Evolutionary conservation across 2,113 vertebrate genomes (phyloP), one percentile per base, ranked within the genome.

Genomic region (Mellivora capensis): DNA sequence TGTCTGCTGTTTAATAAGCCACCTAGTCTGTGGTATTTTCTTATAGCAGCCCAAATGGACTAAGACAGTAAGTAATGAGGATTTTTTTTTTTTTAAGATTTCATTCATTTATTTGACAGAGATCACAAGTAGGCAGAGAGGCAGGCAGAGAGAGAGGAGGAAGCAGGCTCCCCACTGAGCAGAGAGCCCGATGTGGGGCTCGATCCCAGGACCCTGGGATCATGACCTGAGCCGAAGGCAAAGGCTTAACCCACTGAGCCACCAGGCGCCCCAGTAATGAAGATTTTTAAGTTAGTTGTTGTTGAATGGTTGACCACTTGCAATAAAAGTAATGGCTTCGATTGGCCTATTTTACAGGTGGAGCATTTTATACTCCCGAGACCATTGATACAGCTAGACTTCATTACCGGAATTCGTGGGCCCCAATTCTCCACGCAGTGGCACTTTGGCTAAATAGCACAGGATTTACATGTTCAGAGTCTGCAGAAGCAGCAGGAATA

Each of bases 311-410:
- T 84, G 61, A 83, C 34, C 69, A 86, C 11, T 18, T 91, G 17
- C 39, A 89, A 74, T 76, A 49, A 71, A 94, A 72, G 31, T 74
- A 49, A 91, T 79, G 27, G 47, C 87, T 90, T 72, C 94, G 20
- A 94, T 97, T 97, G 21, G 47, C 96, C 94, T 81, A 72, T 95
- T 96, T 98, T 79, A 86, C 97, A 99, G 99, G 99, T 88, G 99
- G 99, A 96, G 99, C 99, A 0, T 99, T 99, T 98, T 99, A 99
- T 97, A 99, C 99, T 80, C 99, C 99, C 8, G 99, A 99, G 99
- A 99, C 99, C 13, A 99, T 99, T 95, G 99, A 99, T 97, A 99
- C 99, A 39, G 99, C 99, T 2, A 98, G 99, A 74, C 98, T 99
- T 87, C 99, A 99, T 98, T 99, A 99, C 96, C 99, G 99, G 31